Evolutionary conservation across 2,888 invertebrate species (phyloP), one percentile per base, ranked within the genome.

Genomic region (Pegoplata infirma): DNA sequence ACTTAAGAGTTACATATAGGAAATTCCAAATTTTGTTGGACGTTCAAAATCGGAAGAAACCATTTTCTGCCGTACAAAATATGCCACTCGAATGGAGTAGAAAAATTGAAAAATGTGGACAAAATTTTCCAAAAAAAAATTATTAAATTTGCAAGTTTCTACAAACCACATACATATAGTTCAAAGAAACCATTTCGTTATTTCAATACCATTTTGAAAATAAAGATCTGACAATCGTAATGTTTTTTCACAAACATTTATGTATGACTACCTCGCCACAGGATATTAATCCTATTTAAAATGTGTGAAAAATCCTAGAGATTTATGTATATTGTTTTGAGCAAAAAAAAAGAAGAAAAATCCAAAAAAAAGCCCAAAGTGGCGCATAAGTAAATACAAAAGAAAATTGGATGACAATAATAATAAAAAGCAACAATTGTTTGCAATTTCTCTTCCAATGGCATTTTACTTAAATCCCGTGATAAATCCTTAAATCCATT

Each of bases 241-340:
- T 10, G 32, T 32, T 1, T 28, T n/a, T n/a, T n/a, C n/a, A n/a
- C n/a, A n/a, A n/a, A 59, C 12, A 49, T 66, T 75, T 79, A 40
- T 73, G 58, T 68, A 17, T 71, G 79, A 71, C 55, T 68, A 67
- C 72, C 49, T 74, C 74, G 36, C 84, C 79, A 74, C 81, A 78
- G 82, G 79, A 79, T 76, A 81, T 83, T 84, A 86, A 86, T 86
- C 85, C 87, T 80, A 82, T 84, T 83, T 84, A 83, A 85, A 84
- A 86, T 84, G 85, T 84, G 83, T 82, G 82, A 85, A 85, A 83
- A 85, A 76, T 71, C 61, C 76, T 44, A 49, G 55, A 58, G 71
- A 63, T 73, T 84, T 80, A 49, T 36, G n/a, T n/a, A n/a, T n/a
- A 63, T 36, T 40, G 58, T 58, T 3, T 44, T 19, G 0, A n/a